Evolutionary conservation across 2,888 invertebrate species (phyloP), one percentile per base, ranked within the genome.

Genomic region (Torymus auratus): DNA sequence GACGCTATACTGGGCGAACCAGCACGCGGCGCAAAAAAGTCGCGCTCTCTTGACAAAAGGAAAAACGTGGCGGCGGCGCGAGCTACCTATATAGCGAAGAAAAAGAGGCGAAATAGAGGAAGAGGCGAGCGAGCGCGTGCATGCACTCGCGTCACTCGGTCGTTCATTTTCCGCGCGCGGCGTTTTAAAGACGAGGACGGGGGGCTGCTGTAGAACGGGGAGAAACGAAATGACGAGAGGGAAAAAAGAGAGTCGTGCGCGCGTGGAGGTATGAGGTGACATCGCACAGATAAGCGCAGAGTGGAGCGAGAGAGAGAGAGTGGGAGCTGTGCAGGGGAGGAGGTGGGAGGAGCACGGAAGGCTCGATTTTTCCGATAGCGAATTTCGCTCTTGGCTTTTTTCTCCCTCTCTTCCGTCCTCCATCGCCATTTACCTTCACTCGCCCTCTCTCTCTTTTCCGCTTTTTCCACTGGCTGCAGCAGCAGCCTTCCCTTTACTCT

Each of bases 81-180:
- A 55, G 20, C 3, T 20, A 20, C 60, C 55, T 53, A 14, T 17
- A 23, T n/a, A 61, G 67, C 20, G 20, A 28, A 52, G 50, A 60
- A 5, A 52, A 56, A 15, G 61, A 11, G 53, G 14, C 23, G 58
- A 55, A 78, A 60, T 23, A 78, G n/a, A 78, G 60, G 17, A 64
- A 41, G 55, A 69, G 20, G 12, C 53, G n/a, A 67, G 52, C 41
- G 61, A 17, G 55, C 75, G n/a, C 60, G 58, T 53, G 23, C 68
- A 50, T 41, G 55, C 75, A 55, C 28, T 50, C n/a, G 65, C 41
- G 20, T 23, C 65, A 75, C 81, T 62, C 74, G 83, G 84, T 86
- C 87, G 88, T 88, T 89, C 89, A 89, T 89, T 90, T 89, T 89
- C 89, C 89, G 88, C 89, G 88, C 89, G 88, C 89, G 88, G 88